Conservation (phyloP, 2,888 invertebrate genomes). For the Hydroisotoma schaefferi region DNA sequence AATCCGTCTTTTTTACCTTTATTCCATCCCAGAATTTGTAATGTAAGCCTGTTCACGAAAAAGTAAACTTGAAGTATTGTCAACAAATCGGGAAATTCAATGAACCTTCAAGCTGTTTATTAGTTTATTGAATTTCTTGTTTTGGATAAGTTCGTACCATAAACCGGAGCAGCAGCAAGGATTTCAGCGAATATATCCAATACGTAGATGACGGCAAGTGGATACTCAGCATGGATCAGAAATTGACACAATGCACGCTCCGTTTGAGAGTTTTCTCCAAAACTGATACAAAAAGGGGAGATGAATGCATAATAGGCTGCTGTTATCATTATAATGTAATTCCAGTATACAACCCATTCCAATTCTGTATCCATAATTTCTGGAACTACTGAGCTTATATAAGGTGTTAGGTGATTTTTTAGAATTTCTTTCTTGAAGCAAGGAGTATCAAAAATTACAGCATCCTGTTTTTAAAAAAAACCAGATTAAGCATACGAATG, state of each 20-base stretch:
- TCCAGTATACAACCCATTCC: slow-evolving; percentile 34
- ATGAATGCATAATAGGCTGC: slow-evolving; percentile 21
- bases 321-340: slow-evolving; percentile 25
- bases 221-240: background rate
- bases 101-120: no score
- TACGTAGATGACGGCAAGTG: slow-evolving; percentile 19
- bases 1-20: slow-evolving; percentile 11
- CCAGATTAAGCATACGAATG: background rate
- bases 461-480: slow-evolving; percentile 10
- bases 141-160: slow-evolving; percentile 21
- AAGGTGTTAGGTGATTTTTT: slow-evolving; percentile 37
- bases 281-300: slow-evolving; percentile 33
- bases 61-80: no score
- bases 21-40: slow-evolving; percentile 42
- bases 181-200: slow-evolving; percentile 43
- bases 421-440: slow-evolving; percentile 21
- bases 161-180: slow-evolving; percentile 36
- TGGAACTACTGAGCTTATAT: slow-evolving; percentile 36
- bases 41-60: slow-evolving; percentile 30
- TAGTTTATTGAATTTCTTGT: background rate
- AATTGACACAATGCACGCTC: slow-evolving; percentile 13
- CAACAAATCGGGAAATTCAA: no score
- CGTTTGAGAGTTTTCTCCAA: slow-evolving; percentile 21
- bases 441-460: slow-evolving; percentile 36
- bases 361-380: slow-evolving; percentile 32